These are phyloP conservation scores for Sarcophaga bullata DNA, from an alignment of 1,140 invertebrate species.

Conservation along the genomic window DNA sequence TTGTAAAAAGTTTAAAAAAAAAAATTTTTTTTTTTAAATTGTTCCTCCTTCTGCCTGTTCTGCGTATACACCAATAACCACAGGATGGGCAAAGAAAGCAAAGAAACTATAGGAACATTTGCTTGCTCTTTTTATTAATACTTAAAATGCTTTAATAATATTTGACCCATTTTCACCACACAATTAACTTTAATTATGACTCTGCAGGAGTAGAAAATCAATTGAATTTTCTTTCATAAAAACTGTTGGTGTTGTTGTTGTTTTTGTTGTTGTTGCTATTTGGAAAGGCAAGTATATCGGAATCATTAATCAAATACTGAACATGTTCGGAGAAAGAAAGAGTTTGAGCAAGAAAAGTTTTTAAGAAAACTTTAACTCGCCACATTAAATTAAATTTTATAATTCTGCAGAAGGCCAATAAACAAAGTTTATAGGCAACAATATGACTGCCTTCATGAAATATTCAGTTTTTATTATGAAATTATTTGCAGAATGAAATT, in stretches of 20 bases:
- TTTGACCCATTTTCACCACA: slow-evolving; percentile 34
- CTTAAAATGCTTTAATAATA: slow-evolving; percentile 19
- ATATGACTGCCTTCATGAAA: no score
- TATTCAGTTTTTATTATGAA: no score
- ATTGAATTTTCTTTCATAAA: slow-evolving; percentile 28
- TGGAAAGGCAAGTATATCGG: neutral
- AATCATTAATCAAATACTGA: slow-evolving; percentile 8
- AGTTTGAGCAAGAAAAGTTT: neutral
- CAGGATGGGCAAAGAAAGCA: no score
- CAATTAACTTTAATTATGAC: slow-evolving; percentile 37
- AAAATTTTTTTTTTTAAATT: neutral
- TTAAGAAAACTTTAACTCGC: neutral
- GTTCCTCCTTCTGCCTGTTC: neutral
- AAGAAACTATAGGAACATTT: neutral
- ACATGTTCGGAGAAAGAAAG: neutral
- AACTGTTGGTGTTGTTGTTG: neutral
- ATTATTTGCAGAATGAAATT: no score
- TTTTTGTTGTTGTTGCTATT: neutral
- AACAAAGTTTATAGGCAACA: no score
- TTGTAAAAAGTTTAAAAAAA: neutral
- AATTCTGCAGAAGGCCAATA: no score
- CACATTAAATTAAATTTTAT: neutral
- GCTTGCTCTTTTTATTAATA: slow-evolving; percentile 1
- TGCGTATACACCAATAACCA: neutral
- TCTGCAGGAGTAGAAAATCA: slow-evolving; percentile 18